These are phyloP conservation scores for Tricholauxania praeusta DNA, from an alignment of 2,888 invertebrate species.

Conservation along the genomic window DNA sequence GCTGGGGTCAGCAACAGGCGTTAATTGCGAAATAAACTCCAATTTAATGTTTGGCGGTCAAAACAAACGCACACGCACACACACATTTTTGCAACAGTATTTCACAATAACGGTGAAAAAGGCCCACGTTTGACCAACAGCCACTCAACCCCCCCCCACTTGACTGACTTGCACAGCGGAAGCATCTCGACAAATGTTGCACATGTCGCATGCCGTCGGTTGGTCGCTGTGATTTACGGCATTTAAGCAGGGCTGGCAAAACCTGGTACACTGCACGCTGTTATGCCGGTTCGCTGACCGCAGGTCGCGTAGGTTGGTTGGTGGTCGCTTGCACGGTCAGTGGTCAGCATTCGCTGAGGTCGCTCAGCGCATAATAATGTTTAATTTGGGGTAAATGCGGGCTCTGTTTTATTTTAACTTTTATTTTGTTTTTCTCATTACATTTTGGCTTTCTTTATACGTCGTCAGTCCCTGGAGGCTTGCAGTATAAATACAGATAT, in stretches of 20 bases:
- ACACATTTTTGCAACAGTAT: conserved; percentile 1
- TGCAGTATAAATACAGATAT: background rate
- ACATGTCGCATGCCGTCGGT: conserved; percentile 43
- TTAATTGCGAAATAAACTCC: conserved; percentile 68
- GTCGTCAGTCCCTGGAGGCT: conserved; percentile 41
- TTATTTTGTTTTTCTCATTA: conserved; percentile 43
- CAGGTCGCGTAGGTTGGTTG: conserved; percentile 32
- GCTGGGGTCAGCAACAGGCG: conserved; percentile 61
- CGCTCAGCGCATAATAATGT: conserved; percentile 61
- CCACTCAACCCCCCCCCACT: conserved; percentile 39
- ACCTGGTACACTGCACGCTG: conserved; percentile 15
- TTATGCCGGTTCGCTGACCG: conserved; percentile 18
- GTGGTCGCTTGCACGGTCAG: conserved; percentile 14
- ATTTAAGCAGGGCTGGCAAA: background rate
- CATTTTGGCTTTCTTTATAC: conserved; percentile 10
- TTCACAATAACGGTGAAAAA: background rate
- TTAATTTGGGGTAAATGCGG: conserved; percentile 66
- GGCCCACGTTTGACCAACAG: background rate
- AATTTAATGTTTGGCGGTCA: conserved; percentile 53
- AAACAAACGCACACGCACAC: conserved; percentile 11
- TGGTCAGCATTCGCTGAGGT: conserved; percentile 32
- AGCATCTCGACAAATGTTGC: conserved; percentile 59
- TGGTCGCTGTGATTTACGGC: conserved; percentile 63
- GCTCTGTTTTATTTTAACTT: conserved; percentile 46
- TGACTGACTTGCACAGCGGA: conserved; percentile 51